Conservation (phyloP, 2,797 vertebrate species). For the Myoxocephalus aenaeus region DNA sequence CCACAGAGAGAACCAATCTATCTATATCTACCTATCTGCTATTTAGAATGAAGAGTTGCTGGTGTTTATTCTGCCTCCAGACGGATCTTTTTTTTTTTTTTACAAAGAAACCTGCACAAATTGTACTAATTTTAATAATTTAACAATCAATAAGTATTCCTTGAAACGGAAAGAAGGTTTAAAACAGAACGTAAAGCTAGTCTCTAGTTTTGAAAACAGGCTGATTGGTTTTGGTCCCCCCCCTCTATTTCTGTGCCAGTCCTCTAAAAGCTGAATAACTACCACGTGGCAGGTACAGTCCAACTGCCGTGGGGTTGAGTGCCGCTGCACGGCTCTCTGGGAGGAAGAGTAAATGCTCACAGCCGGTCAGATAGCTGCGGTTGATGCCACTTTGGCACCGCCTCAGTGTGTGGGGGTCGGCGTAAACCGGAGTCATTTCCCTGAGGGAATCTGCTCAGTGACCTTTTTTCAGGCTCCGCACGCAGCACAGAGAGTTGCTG, state of each 20-base stretch:
- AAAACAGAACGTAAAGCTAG: conserved; percentile 18
- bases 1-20: conserved; percentile 12
- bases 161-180: not conserved
- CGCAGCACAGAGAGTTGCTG: conserved; percentile 60
- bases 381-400: conserved; percentile 57
- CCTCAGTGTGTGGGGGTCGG: conserved; percentile 67
- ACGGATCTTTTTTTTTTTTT: not conserved
- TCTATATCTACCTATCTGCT: conserved; percentile 15
- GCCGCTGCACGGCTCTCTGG: conserved; percentile 27
- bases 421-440: conserved; percentile 63
- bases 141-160: not conserved
- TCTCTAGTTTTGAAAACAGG: conserved; percentile 34
- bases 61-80: conserved; percentile 63
- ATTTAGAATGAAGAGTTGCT: conserved; percentile 61
- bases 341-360: conserved; percentile 70
- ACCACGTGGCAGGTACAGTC: not conserved
- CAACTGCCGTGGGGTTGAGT: conserved; percentile 18
- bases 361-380: conserved; percentile 61
- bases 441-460: conserved; percentile 74
- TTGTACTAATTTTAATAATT: not conserved
- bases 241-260: not conserved
- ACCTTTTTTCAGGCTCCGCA: conserved; percentile 67
- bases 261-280: conserved; percentile 1
- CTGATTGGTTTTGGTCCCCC: conserved; percentile 16
- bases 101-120: conserved; percentile 5